Evolutionary conservation across 2,888 invertebrate genomes (phyloP), one percentile per base, ranked within the genome.

Genomic region (Pachycephus smyrnensis): DNA sequence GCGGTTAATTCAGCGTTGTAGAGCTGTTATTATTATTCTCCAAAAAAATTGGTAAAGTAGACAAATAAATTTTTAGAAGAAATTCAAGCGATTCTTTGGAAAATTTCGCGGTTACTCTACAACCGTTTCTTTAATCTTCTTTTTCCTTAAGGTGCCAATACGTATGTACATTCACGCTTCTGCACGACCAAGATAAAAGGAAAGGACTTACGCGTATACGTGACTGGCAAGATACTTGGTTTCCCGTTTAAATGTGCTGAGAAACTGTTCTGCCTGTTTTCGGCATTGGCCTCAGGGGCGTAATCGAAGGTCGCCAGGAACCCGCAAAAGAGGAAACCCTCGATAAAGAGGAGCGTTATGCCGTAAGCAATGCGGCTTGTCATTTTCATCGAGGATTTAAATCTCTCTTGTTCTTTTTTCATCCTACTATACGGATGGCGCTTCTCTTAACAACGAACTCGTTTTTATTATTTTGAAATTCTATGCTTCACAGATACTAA

Each of bases 281-380:
- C 86, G 11, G 92, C 92, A 82, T 93, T 90, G 31, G 92, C 93
- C 79, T 92, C 89, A 32, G 88, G 85, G 76, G 90, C 90, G 84
- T 94, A 93, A 82, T 89, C 89, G 79, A 91, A 91, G 82, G 91
- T 90, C 36, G 87, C 89, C 73, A 92, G 87, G 85, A 92, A 92
- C 73, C 92, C 86, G 79, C 92, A 88, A 37, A 92, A 81, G 78
- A 93, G 84, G 77, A 91, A 86, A 30, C 91, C 88, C 86, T 93
- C 90, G 75, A 92, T 82, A 80, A 90, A 88, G 69, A 92, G 80
- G 69, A 92, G 85, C 32, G 87, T 81, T 75, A 91, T 88, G 71
- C 88, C 89, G 73, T 86, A 82, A 68, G 80, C 84, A 36, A 86
- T 79, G 75, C 84, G 81, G 11, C 75, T 81, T 37, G 83, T 81